A percentile compares a stretch with the other conserved stretches of the same genome.
Conservation (phyloP, 2,113 vertebrate species). For the Anhinga rufa region DNA sequence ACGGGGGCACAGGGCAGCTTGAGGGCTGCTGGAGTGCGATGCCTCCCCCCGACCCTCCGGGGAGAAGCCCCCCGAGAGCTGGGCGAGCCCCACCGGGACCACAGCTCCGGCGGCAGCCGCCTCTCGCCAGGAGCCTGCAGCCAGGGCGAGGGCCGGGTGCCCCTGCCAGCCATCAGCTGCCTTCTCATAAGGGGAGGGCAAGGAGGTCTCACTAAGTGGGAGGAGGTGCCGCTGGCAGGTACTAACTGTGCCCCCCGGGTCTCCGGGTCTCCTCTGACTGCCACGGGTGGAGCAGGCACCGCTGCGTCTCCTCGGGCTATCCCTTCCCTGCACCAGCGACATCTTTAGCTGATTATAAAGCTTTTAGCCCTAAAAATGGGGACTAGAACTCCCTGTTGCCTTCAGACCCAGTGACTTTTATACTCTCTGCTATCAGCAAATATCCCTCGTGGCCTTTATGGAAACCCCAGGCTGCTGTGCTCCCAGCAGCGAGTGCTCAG, state of each 20-base stretch:
- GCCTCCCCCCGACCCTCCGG: no score
- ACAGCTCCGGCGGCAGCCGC: fast-evolving
- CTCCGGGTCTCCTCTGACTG: background rate
- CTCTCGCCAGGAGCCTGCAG: background rate
- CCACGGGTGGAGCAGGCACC: background rate
- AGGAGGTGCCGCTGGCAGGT: background rate
- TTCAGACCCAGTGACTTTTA: background rate
- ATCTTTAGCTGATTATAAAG: background rate
- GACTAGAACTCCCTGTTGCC: background rate
- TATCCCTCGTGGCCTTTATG: background rate
- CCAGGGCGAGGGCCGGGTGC: fast-evolving
- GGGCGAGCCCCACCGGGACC: background rate
- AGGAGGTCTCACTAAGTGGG: background rate
- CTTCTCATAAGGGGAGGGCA: background rate
- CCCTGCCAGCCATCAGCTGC: background rate
- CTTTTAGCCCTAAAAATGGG: background rate
- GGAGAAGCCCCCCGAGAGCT: background rate
- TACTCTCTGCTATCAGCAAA: background rate
- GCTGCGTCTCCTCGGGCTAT: background rate
- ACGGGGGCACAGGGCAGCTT: fast-evolving
- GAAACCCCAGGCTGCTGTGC: background rate
- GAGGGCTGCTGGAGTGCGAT: background rate
- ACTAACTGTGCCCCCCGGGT: background rate
- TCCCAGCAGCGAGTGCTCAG: background rate
- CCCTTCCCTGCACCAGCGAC: background rate